phyloP scores from a whole-genome alignment of 2,113 vertebrate species.

The Triplophysa dalaica region DNA sequence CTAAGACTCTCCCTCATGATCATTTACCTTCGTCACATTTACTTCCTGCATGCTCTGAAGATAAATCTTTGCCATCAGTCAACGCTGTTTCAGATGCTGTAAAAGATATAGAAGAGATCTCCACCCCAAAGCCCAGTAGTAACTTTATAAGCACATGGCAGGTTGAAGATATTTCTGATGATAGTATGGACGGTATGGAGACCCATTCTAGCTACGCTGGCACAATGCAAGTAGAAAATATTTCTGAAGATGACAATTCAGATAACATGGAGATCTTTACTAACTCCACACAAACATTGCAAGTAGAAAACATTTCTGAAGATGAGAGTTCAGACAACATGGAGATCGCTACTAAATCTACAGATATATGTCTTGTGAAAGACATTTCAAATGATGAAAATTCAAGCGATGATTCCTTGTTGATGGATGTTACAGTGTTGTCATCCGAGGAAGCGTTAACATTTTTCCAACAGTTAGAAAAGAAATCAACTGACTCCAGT shows the following conservation, averaged over 20 bases:
- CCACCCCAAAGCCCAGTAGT: background rate
- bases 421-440: constrained; percentile 15
- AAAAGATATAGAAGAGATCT: background rate
- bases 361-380: background rate
- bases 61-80: background rate
- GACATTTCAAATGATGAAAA: constrained; percentile 19
- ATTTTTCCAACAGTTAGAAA: constrained; percentile 21
- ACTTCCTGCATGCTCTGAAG: background rate
- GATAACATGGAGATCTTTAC: background rate
- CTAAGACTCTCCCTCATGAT: background rate
- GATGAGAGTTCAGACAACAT: background rate
- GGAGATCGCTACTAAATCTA: background rate
- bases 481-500: background rate
- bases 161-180: background rate
- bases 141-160: background rate
- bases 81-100: background rate
- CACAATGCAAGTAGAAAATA: background rate
- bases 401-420: background rate
- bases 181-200: background rate
- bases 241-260: background rate
- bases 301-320: background rate
- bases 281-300: background rate
- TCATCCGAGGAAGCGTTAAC: constrained; percentile 22
- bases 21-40: background rate
- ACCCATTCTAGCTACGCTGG: background rate